A percentile compares a stretch with the other conserved stretches of the same genome.
Evolutionary conservation across 2,113 vertebrate species (phyloP).

Genomic region (Calidris pugnax): DNA sequence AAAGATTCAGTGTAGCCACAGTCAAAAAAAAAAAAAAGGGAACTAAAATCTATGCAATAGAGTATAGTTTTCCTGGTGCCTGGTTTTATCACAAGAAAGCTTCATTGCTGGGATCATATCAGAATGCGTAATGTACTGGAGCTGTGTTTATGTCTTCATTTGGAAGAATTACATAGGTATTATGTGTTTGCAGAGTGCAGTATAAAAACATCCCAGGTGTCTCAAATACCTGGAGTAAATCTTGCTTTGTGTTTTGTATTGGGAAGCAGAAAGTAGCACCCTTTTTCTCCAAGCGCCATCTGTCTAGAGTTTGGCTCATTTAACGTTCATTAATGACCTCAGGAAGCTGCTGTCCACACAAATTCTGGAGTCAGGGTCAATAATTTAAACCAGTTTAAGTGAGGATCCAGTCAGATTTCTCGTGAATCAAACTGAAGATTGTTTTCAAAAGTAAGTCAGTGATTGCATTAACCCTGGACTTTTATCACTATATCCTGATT

Average conservation of each 20-base stretch:
- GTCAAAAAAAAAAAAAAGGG: no score
- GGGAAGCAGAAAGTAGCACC: neutral
- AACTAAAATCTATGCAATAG: neutral
- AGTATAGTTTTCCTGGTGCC: neutral
- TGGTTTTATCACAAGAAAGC: neutral
- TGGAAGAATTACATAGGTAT: neutral
- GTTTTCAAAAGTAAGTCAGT: neutral
- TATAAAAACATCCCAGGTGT: neutral
- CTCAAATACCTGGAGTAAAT: neutral
- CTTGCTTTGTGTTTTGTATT: neutral
- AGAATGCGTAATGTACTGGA: neutral
- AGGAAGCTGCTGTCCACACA: neutral
- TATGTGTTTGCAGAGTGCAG: neutral
- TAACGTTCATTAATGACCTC: neutral
- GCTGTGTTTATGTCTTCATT: neutral
- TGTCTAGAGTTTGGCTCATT: neutral
- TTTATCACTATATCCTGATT: neutral
- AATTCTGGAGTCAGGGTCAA: neutral
- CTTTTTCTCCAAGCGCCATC: neutral
- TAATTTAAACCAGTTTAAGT: neutral
- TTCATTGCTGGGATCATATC: neutral
- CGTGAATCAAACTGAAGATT: neutral
- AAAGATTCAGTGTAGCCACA: neutral
- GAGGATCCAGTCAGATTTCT: neutral
- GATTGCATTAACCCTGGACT: neutral